phyloP scores from a whole-genome alignment of 2,797 vertebrate species.

The Myiotriccus ornatus region DNA sequence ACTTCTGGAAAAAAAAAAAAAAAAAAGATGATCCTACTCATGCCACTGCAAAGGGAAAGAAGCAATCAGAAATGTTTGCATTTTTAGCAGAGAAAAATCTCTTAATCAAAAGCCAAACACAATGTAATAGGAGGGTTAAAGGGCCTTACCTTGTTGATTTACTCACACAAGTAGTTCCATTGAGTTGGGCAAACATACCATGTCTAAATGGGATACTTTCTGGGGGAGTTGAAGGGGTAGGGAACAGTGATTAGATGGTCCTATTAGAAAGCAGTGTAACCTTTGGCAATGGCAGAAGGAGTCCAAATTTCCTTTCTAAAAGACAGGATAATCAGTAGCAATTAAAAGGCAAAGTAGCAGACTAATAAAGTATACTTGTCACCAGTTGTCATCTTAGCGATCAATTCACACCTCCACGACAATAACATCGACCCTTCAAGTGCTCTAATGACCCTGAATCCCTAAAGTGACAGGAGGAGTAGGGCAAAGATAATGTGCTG shows the following conservation, averaged over 20 bases:
- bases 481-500: conserved; percentile 67
- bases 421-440: conserved; percentile 81
- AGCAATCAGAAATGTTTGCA: background rate
- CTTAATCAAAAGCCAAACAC: background rate
- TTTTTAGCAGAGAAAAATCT: background rate
- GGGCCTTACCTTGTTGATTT: background rate
- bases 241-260: background rate
- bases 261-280: background rate
- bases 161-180: background rate
- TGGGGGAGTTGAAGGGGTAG: background rate
- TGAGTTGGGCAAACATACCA: background rate
- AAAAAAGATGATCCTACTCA: background rate
- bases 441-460: conserved; percentile 86
- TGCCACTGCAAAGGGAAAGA: background rate
- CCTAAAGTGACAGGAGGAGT: conserved; percentile 77
- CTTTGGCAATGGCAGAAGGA: conserved; percentile 34
- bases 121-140: background rate
- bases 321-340: conserved; percentile 74
- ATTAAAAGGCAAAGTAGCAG: conserved; percentile 89
- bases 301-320: conserved; percentile 46
- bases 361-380: conserved; percentile 86
- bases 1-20: background rate
- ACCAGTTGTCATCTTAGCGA: conserved; percentile 87
- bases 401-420: conserved; percentile 86
- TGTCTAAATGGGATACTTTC: background rate